phyloP scores from a whole-genome alignment of 2,113 vertebrate species.

The Elephas maximus region DNA sequence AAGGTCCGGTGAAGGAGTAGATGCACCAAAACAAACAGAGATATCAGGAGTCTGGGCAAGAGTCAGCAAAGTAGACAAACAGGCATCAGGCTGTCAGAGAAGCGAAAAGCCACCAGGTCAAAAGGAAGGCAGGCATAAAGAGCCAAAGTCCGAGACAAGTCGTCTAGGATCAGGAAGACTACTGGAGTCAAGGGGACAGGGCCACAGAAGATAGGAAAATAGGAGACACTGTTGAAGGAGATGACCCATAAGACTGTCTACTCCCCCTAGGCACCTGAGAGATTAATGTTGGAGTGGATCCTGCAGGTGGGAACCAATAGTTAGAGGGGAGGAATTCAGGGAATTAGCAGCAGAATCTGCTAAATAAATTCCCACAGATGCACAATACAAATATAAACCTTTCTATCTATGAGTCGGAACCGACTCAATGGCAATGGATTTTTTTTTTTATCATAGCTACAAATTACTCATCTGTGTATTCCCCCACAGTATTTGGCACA shows the following conservation, averaged over 20 bases:
- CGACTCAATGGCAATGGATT: no score
- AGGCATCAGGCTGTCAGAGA: constrained; percentile 45
- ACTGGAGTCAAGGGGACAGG: background rate
- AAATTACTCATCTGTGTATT: background rate
- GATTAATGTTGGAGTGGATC: background rate
- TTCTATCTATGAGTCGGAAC: background rate
- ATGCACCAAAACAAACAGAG: constrained; percentile 61
- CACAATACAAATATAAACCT: constrained; percentile 45
- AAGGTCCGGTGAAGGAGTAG: constrained; percentile 62
- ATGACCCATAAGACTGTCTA: background rate
- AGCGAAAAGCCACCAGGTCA: constrained; percentile 55
- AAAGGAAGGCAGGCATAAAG: constrained; percentile 45
- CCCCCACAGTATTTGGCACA: background rate
- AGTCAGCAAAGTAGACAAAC: constrained; percentile 69
- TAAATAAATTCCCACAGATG: constrained; percentile 45
- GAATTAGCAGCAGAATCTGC: constrained; percentile 4
- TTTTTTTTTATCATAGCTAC: background rate
- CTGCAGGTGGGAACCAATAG: background rate
- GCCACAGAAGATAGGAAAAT: constrained; percentile 26
- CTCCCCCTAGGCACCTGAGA: background rate
- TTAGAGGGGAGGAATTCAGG: constrained; percentile 22
- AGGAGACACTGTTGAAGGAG: constrained; percentile 18
- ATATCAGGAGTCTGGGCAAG: constrained; percentile 63
- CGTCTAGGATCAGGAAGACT: constrained; percentile 44
- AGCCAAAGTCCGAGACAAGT: constrained; percentile 55